Conservation (phyloP, 1,140 invertebrate species). For the Pachypsylla venusta region DNA sequence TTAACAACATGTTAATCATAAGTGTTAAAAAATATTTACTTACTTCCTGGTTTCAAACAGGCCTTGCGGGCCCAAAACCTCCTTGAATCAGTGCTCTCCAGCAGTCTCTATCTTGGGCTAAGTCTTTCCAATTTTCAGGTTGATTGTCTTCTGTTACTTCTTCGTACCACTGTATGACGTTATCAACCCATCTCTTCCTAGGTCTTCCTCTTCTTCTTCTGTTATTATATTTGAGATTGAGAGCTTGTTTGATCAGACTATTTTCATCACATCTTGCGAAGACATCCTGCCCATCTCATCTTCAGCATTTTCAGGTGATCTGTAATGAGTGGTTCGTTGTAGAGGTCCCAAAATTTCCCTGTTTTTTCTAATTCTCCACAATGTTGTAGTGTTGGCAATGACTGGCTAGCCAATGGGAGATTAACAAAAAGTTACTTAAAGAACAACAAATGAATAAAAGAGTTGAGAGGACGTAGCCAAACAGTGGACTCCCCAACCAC, state of each 20-base stretch:
- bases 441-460: neutral
- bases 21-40: too few relatives aligned
- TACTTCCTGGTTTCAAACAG: too few relatives aligned
- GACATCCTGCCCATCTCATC: conserved; percentile 3
- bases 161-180: too few relatives aligned
- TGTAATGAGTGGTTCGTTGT: neutral
- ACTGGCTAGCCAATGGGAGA: neutral
- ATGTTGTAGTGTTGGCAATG: too few relatives aligned
- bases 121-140: too few relatives aligned
- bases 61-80: too few relatives aligned
- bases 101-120: too few relatives aligned
- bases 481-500: neutral
- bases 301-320: neutral
- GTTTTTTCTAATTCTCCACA: neutral
- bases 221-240: neutral
- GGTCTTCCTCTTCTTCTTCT: conserved; percentile 1
- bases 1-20: too few relatives aligned
- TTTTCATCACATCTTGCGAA: neutral
- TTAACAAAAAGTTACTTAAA: neutral
- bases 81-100: too few relatives aligned
- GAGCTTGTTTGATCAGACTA: neutral
- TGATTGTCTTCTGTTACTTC: too few relatives aligned
- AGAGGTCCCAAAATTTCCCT: neutral
- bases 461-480: neutral
- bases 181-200: neutral